Evolutionary conservation across 2,113 vertebrate species (phyloP), one percentile per base, ranked within the genome.

Genomic region (Ifrita kowaldi): DNA sequence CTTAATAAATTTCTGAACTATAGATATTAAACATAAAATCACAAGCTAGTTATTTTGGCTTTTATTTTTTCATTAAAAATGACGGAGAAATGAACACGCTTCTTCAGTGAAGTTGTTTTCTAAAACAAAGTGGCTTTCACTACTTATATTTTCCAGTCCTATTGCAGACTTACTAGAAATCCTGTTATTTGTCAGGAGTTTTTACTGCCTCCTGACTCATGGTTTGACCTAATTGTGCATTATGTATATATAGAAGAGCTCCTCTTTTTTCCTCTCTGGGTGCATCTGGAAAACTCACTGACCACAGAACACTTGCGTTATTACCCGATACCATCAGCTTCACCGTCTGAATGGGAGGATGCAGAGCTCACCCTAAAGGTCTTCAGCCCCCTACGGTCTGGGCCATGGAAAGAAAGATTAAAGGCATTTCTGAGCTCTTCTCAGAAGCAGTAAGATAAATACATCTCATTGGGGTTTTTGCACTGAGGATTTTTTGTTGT

Each of bases 261-360:
- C 50, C n/a, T 93, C 37, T 95, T 3, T 30, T 50, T 89, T 91
- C 32, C 88, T 85, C 14, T 23, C n/a, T 39, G 55, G 49, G 41
- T 86, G 24, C 41, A 79, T 37, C 56, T 13, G 16, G 52, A 53
- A 56, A 62, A 44, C 28, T 73, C 20, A 4, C 21, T 26, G 44
- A 65, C 70, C 3, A 0, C 63, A 70, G 85, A 87, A 52, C 35
- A 30, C 37, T 81, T 53, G 41, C 0, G 0, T 41, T 92, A 84
- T 75, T 64, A 87, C 41, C 57, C 6, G 8, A 37, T 6, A 62
- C 35, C 0, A 1, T 90, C 87, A 78, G 39, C 67, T 67, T 89
- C 6, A 18, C 50, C 0, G 0, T 32, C 65, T 37, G 3, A 13
- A 32, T 13, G 63, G 64, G 37, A 20, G 26, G 14, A 42, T 26